Base-by-base conservation (phyloP, 2,888 invertebrate species). In the Synanthedon myopaeformis region DNA sequence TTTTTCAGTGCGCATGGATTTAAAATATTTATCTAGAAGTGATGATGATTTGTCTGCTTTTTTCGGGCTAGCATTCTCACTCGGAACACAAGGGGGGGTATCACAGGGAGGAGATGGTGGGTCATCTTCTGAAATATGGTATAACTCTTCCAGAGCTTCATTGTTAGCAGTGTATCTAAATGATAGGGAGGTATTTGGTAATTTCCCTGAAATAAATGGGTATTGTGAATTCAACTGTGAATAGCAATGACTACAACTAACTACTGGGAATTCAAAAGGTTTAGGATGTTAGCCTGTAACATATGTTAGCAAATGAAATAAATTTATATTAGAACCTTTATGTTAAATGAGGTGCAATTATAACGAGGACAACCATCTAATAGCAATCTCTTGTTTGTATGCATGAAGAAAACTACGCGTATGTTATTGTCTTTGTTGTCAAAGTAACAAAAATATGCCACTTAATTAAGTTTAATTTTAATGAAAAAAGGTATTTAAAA, bases 111-210 rank as follows among this genome's bases (percentile, higher is more conserved):
- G 86, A 10, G 89, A 83, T 1, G 83, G 79, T 10, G 79, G 82
- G 59, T 89, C 89, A 69, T 90, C 90, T 45, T 91, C 91, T 67
- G 92, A 92, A 51, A 88, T 89, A 53, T 89, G 88, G 64, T 88
- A 91, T 11, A 93, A 68, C 66, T 93, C 92, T 64, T 93, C 93
- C 53, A 93, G 72, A 73, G 92, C 92, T 65, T 93, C 93, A 67
- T 92, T 92, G 63, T 91, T 92, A n/a, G 93, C 92, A 82, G 92
- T 92, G 66, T 93, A 94, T 66, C 92, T 91, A 64, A 93, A 91
- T 6, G 92, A 89, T 54, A 91, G 76, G 41, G 89, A 81, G 50
- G 90, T 72, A 58, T 76, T 84, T 55, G 84, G 81, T 53, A 86
- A 73, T 71, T 87, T 87, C 53, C 82, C 85, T 87, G 65, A 58